Conservation (phyloP, 1,140 invertebrate species). For the Drosophila bifasciata region DNA sequence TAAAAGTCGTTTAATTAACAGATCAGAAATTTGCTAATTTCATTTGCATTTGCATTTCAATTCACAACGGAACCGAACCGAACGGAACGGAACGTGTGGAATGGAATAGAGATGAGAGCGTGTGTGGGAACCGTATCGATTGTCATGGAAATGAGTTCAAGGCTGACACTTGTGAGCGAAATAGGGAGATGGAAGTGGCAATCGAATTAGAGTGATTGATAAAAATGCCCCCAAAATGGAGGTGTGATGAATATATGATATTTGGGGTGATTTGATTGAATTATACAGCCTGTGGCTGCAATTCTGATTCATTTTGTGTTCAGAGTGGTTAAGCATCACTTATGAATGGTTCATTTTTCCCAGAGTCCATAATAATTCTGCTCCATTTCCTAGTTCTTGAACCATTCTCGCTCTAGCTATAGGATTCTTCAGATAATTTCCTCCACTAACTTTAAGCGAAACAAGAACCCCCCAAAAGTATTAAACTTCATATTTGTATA, state of each 20-base stretch:
- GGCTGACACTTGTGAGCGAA: conserved; percentile 2
- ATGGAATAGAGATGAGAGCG: conserved; percentile 12
- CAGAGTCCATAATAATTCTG: no score
- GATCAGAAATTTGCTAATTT: conserved; percentile 54
- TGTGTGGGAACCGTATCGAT: conserved; percentile 35
- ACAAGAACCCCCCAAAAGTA: background rate
- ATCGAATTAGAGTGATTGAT: background rate
- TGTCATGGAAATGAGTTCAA: conserved; percentile 19
- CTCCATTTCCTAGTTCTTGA: no score
- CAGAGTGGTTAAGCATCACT: no score
- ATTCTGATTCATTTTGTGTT: no score
- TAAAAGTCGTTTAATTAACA: conserved; percentile 52
- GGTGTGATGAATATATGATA: no score
- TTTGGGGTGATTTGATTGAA: no score
- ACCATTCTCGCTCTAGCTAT: no score
- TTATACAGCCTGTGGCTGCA: no score
- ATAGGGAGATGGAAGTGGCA: background rate
- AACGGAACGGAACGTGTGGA: conserved; percentile 18
- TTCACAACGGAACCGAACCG: background rate
- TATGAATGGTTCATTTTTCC: no score
- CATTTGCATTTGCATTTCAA: conserved; percentile 60
- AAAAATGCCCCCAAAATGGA: no score
- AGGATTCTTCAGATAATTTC: no score
- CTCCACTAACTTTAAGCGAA: no score
- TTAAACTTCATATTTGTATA: conserved; percentile 36